Base-by-base conservation (phyloP, 2,888 invertebrate species). In the Podotricha telesiphe region DNA sequence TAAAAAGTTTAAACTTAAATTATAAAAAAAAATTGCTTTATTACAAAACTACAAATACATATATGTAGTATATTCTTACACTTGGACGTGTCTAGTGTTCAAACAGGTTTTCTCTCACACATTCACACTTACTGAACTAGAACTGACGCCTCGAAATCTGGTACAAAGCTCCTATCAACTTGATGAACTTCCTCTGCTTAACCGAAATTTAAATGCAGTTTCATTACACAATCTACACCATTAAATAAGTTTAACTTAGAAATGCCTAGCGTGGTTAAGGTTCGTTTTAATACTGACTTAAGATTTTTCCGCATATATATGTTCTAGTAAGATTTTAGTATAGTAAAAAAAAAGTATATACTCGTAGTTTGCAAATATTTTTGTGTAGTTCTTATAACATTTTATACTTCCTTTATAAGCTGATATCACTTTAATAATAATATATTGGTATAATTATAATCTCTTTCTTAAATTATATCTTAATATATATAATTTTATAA, bases 61-160 rank as follows among this genome's bases (percentile, higher is more conserved):
- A 34, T 34, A 34, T n/a, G n/a, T 28, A 28, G 13, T 40, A 37
- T 55, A n/a, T n/a, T n/a, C 48, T 63, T 85, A 85, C 82, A 80
- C 80, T 80, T 80, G 82, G 82, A 82, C 80, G 81, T 83, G 84
- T 87, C 84, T 85, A 85, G 77, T 79, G 74, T 70, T 80, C 75
- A 80, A 82, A 83, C 82, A 79, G 82, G 82, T 83, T 83, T 80
- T 76, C 78, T 78, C 82, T 83, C 81, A 84, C 84, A 83, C 79
- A 79, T 82, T 79, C 76, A 73, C 76, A 76, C 77, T 77, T 77
- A 72, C 74, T 73, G 74, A 78, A 55, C 40, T 82, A 81, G 77
- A 78, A 76, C 76, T 77, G 73, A 73, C 69, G 74, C 73, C 70
- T 76, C 71, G 71, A 77, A 75, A 76, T 77, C 79, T 75, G 74